Conservation (phyloP, 2,888 invertebrate genomes). For the Palloptera scutellata region DNA sequence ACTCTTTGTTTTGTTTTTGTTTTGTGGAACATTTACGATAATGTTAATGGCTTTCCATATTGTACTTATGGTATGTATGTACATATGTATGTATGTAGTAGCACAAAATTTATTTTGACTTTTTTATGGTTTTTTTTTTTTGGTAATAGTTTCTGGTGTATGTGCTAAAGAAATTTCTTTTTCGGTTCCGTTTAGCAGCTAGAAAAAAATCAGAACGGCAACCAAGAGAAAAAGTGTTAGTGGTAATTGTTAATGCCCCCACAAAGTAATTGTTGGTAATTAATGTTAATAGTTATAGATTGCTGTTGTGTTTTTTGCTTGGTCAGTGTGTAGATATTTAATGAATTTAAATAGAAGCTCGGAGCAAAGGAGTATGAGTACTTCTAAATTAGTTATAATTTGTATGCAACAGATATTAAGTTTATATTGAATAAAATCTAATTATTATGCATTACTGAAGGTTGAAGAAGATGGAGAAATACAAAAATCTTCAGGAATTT, state of each 20-base stretch:
- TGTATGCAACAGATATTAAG: too few species aligned
- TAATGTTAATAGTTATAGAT: slow-evolving; percentile 45
- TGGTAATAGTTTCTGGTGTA: not conserved
- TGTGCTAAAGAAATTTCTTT: not conserved
- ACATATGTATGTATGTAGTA: not conserved
- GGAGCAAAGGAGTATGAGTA: too few species aligned
- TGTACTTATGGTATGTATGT: not conserved
- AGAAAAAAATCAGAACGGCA: not conserved
- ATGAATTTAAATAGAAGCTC: too few species aligned
- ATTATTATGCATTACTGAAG: too few species aligned
- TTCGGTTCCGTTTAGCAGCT: not conserved
- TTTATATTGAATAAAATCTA: too few species aligned
- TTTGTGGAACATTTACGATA: slow-evolving; percentile 16
- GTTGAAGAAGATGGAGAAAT: too few species aligned
- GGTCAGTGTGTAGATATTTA: not conserved
- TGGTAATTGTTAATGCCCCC: slow-evolving; percentile 50
- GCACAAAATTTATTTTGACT: not conserved
- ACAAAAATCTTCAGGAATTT: too few species aligned
- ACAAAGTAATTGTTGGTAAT: slow-evolving; percentile 56
- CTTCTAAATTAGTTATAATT: too few species aligned
- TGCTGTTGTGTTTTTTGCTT: slow-evolving; percentile 3
- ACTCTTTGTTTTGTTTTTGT: not conserved
- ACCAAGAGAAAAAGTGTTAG: slow-evolving; percentile 38
- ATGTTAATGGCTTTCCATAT: slow-evolving; percentile 27
- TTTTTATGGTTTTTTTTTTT: not conserved